Evolutionary conservation across 1,140 invertebrate genomes (phyloP).

Genomic region (Lethocerus indicus): DNA sequence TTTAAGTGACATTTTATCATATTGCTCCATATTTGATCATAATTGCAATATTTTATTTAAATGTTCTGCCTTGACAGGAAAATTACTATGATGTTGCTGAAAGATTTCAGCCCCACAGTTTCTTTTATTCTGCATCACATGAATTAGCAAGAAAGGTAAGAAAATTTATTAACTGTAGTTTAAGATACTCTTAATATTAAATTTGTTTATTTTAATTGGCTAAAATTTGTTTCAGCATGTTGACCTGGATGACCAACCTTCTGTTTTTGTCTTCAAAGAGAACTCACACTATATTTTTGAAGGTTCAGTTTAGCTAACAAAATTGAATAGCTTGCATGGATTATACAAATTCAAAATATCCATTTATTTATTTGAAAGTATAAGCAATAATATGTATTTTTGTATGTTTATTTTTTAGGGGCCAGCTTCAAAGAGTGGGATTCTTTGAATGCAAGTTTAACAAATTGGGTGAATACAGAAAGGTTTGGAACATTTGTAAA

Average conservation of each 20-base stretch:
- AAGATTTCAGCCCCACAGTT: slow-evolving; percentile 61
- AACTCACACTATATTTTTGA: slow-evolving; percentile 48
- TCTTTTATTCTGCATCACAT: slow-evolving; percentile 64
- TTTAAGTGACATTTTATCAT: not conserved
- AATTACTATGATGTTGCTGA: slow-evolving; percentile 54
- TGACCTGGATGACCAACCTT: slow-evolving; percentile 40
- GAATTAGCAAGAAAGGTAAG: slow-evolving; percentile 37
- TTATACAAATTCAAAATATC: too few relatives aligned
- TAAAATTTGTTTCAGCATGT: slow-evolving; percentile 29
- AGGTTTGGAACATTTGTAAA: too few relatives aligned
- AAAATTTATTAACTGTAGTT: not conserved
- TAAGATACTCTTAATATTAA: slow-evolving; percentile 5
- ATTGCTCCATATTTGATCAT: slow-evolving; percentile 2
- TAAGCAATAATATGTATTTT: too few relatives aligned
- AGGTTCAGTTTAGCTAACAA: too few relatives aligned
- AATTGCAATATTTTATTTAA: slow-evolving; percentile 1
- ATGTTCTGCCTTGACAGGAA: slow-evolving; percentile 33
- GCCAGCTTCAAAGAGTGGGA: too few relatives aligned
- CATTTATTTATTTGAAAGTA: too few relatives aligned
- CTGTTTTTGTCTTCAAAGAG: slow-evolving; percentile 77
- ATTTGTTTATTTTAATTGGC: not conserved
- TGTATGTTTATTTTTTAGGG: too few relatives aligned
- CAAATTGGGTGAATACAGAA: too few relatives aligned
- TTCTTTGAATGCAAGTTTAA: too few relatives aligned
- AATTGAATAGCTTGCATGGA: too few relatives aligned